Base-by-base conservation (phyloP, 1,140 invertebrate genomes). In the Vollenhovia emeryi region DNA sequence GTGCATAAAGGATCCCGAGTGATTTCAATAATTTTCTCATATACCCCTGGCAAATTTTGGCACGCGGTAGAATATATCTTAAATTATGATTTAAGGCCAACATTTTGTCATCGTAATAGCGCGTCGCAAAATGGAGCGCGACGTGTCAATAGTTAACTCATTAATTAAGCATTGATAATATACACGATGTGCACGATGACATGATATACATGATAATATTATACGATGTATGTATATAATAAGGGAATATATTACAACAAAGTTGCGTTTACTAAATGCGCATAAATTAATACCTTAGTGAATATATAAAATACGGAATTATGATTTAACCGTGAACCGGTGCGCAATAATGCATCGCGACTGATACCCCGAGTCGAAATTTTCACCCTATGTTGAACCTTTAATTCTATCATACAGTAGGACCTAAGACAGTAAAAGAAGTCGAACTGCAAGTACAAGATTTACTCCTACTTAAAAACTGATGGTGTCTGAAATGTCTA, bases 141-240 rank as follows among this genome's bases (percentile, higher is more conserved):
- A 40, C 21, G 11, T 59, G 52, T 24, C 40, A 62, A 75, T 75
- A 57, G 15, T 43, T 18, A 27, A 36, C 11, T 13, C 40, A 76
- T 62, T 62, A 76, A 76, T 76, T 76, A 62, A 76, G 15, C 24
- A 24, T 27, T 62, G 24, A 76, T 76, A 62, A 76, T 57, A 57
- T 74, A 40, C 21, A 55, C 9, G 45, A 74, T 71, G 27, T 21
- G 2, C n/a, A 36, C n/a, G 30, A 45, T 45, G 9, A 43, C 36
- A 66, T 40, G 33, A 57, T 75, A 59, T 43, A 40, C 52, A 74
- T 36, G 50, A 74, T 55, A 74, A 59, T 52, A 59, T n/a, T 40
- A 75, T 24, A 57, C 48, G 21, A 52, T 62, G 18, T 66, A 24
- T 62, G 21, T 64, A 33, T 8, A 52, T n/a, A 8, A 40, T 40